Conservation (phyloP, 1,140 invertebrate species). For the Kradibia gibbosae region DNA sequence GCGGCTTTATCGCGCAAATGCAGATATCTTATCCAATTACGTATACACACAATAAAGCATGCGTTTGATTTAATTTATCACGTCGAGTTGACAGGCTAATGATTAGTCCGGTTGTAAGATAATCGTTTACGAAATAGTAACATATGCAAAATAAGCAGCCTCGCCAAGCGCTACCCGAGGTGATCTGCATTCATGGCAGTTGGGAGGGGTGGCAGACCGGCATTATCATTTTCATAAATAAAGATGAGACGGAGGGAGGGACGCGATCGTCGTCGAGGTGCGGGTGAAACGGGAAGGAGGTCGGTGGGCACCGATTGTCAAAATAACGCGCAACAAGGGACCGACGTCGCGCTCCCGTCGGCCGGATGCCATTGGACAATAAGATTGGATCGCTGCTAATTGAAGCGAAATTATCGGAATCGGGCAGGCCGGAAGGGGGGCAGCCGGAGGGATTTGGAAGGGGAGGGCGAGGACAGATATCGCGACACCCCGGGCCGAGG, state of each 20-base stretch:
- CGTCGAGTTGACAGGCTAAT: background rate
- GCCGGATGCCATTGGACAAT: no score
- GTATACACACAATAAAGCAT: background rate
- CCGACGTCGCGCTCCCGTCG: no score
- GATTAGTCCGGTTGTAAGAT: background rate
- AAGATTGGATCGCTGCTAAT: background rate
- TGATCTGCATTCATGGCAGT: background rate
- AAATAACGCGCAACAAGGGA: no score
- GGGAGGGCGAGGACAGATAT: background rate
- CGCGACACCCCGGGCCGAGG: background rate
- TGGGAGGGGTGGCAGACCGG: background rate
- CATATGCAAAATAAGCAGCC: background rate
- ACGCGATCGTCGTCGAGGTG: background rate
- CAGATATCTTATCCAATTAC: background rate
- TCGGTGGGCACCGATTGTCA: no score
- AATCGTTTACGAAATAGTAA: background rate
- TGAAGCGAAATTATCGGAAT: conserved; percentile 10
- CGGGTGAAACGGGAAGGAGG: no score
- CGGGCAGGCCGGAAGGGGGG: background rate
- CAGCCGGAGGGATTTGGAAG: no score
- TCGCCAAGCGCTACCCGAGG: background rate
- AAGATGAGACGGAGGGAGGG: background rate
- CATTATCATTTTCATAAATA: background rate
- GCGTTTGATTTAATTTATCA: background rate
- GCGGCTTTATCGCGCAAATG: background rate